Base-by-base conservation (phyloP, 2,797 vertebrate species). In the Chaetodon trifasciatus region DNA sequence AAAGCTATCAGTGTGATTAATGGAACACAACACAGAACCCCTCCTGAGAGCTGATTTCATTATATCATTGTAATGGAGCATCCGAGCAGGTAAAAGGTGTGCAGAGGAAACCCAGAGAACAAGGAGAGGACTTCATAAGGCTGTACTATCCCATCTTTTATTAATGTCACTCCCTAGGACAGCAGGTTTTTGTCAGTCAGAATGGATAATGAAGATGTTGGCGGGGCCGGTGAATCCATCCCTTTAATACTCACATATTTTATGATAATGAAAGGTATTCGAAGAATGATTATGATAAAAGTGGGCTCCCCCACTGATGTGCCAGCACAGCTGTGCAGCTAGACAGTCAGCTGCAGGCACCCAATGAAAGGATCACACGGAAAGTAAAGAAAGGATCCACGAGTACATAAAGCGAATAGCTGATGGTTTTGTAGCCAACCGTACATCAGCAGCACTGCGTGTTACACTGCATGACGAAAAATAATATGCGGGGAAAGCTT, bases 121-220 rank as follows among this genome's bases (percentile, higher is more conserved):
- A 98, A 82, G 97, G 97, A 93, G 96, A 97, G 81, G 97, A 98
- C 95, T 98, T 91, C 96, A 97, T 53, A 96, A 97, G 86, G 96
- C 97, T 85, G 93, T 96, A 90, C 96, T 89, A 82, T 91, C 91
- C 90, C 88, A 92, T 93, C 88, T 93, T 93, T 93, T 93, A 93
- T 93, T 94, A 93, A 93, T 92, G 85, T 90, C 89, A 87, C 86
- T 93, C 92, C 75, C 74, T 84, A 67, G 87, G 91, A 91, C 88
- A 87, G 90, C 92, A 85, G 87, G 88, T 93, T 90, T 91, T 92
- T 93, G 88, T 93, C 93, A 91, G 90, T 93, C 90, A 90, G 92
- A 93, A 93, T 92, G 89, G 92, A 93, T 94, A 94, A 94, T 94
- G 92, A 92, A 95, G 92, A 92, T 89, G 86, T 94, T 83, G 91